These are phyloP conservation scores for Coccyzus lansbergi DNA, from an alignment of 2,797 vertebrate species.

Conservation along the genomic window DNA sequence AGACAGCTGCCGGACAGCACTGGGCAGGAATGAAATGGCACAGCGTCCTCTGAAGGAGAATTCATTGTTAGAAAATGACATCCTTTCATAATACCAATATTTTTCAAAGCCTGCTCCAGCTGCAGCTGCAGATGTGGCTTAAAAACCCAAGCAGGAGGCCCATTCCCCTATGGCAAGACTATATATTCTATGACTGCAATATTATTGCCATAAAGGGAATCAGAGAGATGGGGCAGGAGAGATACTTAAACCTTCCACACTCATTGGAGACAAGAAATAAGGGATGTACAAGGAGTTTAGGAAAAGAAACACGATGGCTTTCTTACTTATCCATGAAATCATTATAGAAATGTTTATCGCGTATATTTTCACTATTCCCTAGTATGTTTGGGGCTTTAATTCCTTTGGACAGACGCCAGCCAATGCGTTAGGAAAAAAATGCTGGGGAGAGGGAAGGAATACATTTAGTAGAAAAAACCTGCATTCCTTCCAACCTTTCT, in stretches of 20 bases:
- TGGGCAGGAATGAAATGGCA: background rate
- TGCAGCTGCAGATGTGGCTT: conserved; percentile 64
- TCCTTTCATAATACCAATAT: conserved; percentile 1
- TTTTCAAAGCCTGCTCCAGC: conserved; percentile 61
- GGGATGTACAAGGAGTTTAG: background rate
- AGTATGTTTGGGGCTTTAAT: background rate
- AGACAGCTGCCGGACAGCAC: conserved; percentile 25
- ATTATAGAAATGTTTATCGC: conserved; percentile 39
- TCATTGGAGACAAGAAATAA: background rate
- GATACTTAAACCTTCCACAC: conserved; percentile 37
- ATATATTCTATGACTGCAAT: conserved; percentile 47
- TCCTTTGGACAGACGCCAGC: background rate
- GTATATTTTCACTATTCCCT: conserved; percentile 31
- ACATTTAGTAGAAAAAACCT: conserved; percentile 42
- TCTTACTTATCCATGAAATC: conserved; percentile 32
- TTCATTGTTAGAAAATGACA: conserved; percentile 41
- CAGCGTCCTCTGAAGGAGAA: conserved; percentile 51
- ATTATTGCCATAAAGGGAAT: conserved; percentile 53
- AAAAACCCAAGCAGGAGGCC: conserved; percentile 35
- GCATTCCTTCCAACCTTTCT: conserved; percentile 65
- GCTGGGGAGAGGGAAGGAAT: conserved; percentile 57
- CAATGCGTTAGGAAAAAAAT: background rate
- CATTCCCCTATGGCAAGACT: conserved; percentile 24
- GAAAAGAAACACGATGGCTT: background rate
- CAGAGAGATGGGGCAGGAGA: conserved; percentile 37